A percentile compares a stretch with the other conserved stretches of the same genome.
Evolutionary conservation across 1,140 invertebrate genomes (phyloP).

Genomic region (Panagrolaimus sp.): DNA sequence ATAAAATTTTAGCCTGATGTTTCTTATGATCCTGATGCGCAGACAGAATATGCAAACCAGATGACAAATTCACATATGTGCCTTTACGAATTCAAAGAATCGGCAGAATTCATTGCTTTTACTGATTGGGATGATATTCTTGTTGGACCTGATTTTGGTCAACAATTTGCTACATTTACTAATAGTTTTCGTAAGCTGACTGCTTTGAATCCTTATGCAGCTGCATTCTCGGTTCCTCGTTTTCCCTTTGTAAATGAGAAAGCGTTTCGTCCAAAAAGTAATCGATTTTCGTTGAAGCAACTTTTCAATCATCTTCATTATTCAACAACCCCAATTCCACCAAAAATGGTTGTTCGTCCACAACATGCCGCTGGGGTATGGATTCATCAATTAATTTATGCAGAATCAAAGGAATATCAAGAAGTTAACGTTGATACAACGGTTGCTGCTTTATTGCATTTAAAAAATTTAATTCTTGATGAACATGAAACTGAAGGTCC

Average conservation of each 20-base stretch:
- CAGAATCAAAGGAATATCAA: background rate
- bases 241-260: background rate
- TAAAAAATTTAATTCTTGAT: background rate
- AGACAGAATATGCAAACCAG: background rate
- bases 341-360: background rate
- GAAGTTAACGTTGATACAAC: background rate
- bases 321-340: background rate
- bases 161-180: background rate
- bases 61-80: background rate
- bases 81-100: constrained; percentile 12
- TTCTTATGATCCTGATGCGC: background rate
- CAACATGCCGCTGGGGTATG: background rate
- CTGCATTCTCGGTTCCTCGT: background rate
- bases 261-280: background rate
- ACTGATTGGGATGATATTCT: constrained; percentile 8
- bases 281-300: background rate
- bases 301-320: background rate
- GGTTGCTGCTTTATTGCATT: background rate
- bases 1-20: background rate
- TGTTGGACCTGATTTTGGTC: background rate
- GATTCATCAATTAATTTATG: background rate
- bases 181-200: background rate
- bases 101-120: background rate
- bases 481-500: background rate
- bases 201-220: background rate